Evolutionary conservation across 2,113 vertebrate genomes (phyloP).

Genomic region (Campylomormyrus tamandua): DNA sequence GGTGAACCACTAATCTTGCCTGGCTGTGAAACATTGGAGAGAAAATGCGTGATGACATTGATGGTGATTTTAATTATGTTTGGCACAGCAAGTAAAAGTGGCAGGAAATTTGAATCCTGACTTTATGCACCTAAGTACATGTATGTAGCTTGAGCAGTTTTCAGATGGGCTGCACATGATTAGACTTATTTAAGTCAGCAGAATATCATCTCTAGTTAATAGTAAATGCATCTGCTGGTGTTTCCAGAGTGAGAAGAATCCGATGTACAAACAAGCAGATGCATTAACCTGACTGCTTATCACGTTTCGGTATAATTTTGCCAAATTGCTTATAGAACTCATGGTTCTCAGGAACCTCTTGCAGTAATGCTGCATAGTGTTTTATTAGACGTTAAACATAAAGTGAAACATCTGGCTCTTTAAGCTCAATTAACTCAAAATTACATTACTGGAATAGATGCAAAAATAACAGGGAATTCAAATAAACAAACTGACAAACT

Average conservation of each 20-base stretch:
- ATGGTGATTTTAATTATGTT: not conserved
- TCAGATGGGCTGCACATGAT: not conserved
- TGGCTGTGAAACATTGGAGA: not conserved
- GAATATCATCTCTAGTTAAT: not conserved
- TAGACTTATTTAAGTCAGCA: not conserved
- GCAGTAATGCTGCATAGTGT: not conserved
- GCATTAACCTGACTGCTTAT: not conserved
- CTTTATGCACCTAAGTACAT: not conserved
- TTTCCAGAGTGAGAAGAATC: not conserved
- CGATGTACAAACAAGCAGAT: not conserved
- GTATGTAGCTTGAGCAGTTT: not conserved
- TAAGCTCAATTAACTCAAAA: slow-evolving; percentile 1
- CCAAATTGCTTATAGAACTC: not conserved
- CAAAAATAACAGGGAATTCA: not conserved
- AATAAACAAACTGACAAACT: not conserved
- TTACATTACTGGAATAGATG: not conserved
- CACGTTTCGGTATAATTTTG: not conserved
- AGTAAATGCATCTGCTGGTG: not conserved
- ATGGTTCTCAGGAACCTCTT: not conserved
- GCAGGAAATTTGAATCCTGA: not conserved
- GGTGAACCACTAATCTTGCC: not conserved
- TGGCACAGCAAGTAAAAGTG: not conserved
- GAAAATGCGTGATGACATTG: not conserved
- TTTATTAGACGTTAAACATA: not conserved
- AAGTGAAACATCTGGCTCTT: slow-evolving; percentile 1